Conservation (phyloP, 23 tunicate genomes). For the Corella eumyota region DNA sequence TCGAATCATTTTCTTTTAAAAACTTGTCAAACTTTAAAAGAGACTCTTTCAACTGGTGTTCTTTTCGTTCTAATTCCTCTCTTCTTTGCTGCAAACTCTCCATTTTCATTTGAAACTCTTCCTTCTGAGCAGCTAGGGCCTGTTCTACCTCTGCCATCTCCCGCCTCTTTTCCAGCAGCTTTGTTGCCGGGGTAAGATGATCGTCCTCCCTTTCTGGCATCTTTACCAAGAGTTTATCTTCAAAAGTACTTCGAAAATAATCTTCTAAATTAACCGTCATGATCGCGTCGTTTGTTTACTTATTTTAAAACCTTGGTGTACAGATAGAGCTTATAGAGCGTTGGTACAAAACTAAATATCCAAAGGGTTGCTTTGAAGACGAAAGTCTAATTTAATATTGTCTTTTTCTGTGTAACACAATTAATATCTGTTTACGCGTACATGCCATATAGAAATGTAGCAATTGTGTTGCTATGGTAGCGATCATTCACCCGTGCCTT, state of each 20-base stretch:
- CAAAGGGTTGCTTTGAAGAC: too few species aligned
- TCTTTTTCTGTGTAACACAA: too few species aligned
- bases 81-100: conserved; percentile 94
- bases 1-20: conserved; percentile 94
- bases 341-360: too few species aligned
- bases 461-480: too few species aligned
- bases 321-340: too few species aligned
- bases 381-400: too few species aligned
- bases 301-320: too few species aligned
- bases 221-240: conserved; percentile 86
- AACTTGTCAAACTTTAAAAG: conserved; percentile 90
- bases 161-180: conserved; percentile 79
- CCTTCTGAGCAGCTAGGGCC: conserved; percentile 91
- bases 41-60: conserved; percentile 90
- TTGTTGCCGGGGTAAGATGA: conserved; percentile 94
- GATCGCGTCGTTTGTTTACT: too few species aligned
- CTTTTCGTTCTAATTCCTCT: conserved; percentile 91
- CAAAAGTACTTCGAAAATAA: conserved; percentile 86
- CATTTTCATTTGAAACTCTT: conserved; percentile 98
- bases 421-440: too few species aligned
- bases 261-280: conserved; percentile 92
- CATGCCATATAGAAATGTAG: too few species aligned
- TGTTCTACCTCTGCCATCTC: conserved; percentile 99
- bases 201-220: conserved; percentile 97
- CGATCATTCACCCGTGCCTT: too few species aligned